Conservation (phyloP, 2,113 vertebrate genomes). For the Rhodinocichla rosea region DNA sequence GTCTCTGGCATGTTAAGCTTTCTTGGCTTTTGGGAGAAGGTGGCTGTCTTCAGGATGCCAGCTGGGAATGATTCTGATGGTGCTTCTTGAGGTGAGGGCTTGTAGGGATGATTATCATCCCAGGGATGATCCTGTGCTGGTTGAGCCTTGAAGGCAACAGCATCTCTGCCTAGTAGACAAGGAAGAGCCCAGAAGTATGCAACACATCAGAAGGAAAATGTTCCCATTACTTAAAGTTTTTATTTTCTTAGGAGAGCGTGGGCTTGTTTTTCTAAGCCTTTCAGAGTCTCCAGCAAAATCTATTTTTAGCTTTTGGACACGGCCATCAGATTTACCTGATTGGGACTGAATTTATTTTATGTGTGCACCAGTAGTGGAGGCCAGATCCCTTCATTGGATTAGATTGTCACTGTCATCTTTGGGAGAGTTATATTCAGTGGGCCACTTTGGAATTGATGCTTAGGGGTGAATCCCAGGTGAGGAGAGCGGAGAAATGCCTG, state of each 20-base stretch:
- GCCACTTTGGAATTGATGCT: not conserved
- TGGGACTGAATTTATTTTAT: not conserved
- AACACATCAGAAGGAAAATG: not conserved
- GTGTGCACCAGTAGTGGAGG: not conserved
- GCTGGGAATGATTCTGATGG: not conserved
- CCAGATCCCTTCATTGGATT: not conserved
- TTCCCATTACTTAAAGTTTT: not conserved
- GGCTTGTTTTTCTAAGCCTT: not conserved
- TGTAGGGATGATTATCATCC: not conserved
- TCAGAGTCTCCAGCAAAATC: not conserved
- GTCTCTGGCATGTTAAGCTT: rapidly evolving
- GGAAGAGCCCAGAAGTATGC: not conserved
- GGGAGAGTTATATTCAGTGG: not conserved
- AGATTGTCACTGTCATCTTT: not conserved
- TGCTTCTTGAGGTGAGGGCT: not conserved
- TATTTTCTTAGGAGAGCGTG: not conserved
- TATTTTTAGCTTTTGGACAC: not conserved
- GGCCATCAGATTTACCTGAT: not conserved
- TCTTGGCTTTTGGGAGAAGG: not conserved
- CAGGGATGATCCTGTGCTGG: rapidly evolving
- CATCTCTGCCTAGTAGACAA: not conserved
- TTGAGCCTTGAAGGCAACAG: not conserved
- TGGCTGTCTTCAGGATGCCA: not conserved
- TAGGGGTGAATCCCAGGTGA: not conserved
- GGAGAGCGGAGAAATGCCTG: not conserved